Percentiles rank a stretch among this genome's conserved stretches.
Evolutionary conservation across 2,797 vertebrate genomes (phyloP).

Genomic region (Tokudaia muenninki): DNA sequence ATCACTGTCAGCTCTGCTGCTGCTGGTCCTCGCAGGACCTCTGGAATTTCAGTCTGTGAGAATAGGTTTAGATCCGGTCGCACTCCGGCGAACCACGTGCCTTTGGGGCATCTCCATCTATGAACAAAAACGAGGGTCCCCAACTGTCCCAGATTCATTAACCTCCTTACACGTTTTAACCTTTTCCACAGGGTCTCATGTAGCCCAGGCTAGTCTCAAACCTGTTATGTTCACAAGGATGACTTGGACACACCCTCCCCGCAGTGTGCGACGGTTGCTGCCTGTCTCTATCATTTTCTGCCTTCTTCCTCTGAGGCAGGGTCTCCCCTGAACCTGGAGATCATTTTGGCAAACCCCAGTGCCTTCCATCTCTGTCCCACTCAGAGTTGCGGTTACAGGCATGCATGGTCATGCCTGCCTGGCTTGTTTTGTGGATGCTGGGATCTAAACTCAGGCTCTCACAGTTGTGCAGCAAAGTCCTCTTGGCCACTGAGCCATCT

Average conservation of each 20-base stretch:
- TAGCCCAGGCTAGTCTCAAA: neutral
- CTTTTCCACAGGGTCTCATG: neutral
- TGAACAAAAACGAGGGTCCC: fast-evolving
- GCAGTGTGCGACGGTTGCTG: fast-evolving
- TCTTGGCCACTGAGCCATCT: neutral
- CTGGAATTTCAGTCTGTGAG: neutral
- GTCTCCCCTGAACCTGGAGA: neutral
- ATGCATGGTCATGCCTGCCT: neutral
- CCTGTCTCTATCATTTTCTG: neutral
- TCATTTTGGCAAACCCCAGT: neutral
- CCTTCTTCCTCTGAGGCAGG: neutral
- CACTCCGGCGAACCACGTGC: fast-evolving
- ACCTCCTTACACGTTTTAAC: neutral
- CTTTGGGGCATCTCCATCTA: fast-evolving
- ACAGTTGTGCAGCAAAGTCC: neutral
- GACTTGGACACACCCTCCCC: no score
- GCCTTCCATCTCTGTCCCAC: neutral
- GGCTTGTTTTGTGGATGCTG: neutral
- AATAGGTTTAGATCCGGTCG: fast-evolving
- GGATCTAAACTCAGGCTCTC: neutral
- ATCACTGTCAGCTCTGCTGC: fast-evolving
- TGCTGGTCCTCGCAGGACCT: fast-evolving
- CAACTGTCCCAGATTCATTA: fast-evolving
- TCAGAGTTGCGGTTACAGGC: neutral
- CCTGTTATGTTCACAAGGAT: neutral